Evolutionary conservation across 2,888 invertebrate species (phyloP).

Genomic region (Craniophora ligustri): DNA sequence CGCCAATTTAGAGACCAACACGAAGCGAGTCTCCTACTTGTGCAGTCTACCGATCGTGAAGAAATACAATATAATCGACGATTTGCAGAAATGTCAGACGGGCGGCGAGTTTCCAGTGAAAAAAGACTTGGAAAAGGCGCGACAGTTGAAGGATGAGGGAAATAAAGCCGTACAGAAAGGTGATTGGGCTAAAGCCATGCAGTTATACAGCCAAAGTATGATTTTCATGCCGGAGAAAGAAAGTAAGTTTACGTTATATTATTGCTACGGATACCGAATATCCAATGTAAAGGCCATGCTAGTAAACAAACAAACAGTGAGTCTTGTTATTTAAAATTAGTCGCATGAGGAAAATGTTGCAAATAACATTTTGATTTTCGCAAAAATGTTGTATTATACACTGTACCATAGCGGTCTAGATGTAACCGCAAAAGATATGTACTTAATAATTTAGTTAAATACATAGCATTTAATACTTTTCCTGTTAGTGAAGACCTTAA

Average conservation of each 20-base stretch:
- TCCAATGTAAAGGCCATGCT: constrained; percentile 43
- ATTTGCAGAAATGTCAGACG: constrained; percentile 72
- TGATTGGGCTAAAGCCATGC: constrained; percentile 91
- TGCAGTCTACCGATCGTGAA: constrained; percentile 85
- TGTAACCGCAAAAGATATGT: constrained; percentile 19
- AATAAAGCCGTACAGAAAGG: constrained; percentile 92
- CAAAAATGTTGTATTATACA: neutral
- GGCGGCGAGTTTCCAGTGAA: constrained; percentile 77
- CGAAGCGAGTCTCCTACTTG: constrained; percentile 90
- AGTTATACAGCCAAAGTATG: constrained; percentile 91
- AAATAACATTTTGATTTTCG: neutral
- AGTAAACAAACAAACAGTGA: constrained; percentile 42
- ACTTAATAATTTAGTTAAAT: constrained; percentile 12
- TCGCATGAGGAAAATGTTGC: constrained; percentile 22
- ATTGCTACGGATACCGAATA: no score
- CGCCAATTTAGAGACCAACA: constrained; percentile 89
- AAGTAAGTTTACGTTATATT: no score
- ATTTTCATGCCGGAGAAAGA: constrained; percentile 90
- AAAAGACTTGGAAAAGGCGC: constrained; percentile 89
- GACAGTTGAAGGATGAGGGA: constrained; percentile 91
- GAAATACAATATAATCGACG: constrained; percentile 84
- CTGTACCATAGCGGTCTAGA: constrained; percentile 2
- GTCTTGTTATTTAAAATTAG: constrained; percentile 15
- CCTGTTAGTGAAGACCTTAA: constrained; percentile 14
- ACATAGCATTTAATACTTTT: constrained; percentile 19